Percentiles rank a stretch among this genome's conserved stretches.
Conservation (phyloP, 2,888 invertebrate species). For the Opisthograptis luteolata region DNA sequence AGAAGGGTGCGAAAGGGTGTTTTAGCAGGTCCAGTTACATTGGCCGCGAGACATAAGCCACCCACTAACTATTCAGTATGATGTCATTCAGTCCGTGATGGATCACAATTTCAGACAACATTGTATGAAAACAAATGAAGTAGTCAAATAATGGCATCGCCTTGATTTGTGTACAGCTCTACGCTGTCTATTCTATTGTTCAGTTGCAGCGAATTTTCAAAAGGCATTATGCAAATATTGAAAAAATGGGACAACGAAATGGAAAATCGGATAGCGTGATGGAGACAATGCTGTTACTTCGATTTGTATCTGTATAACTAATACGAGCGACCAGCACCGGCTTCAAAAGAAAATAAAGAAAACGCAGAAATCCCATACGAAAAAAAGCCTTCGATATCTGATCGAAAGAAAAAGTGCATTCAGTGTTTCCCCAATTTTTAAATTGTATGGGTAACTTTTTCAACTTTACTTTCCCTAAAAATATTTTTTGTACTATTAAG, state of each 20-base stretch:
- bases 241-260: not conserved
- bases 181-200: conserved; percentile 20
- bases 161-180: conserved; percentile 42
- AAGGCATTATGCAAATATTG: conserved; percentile 11
- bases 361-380: too few species aligned
- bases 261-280: not conserved
- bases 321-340: too few species aligned
- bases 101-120: conserved; percentile 78
- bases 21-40: conserved; percentile 48
- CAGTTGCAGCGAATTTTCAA: conserved; percentile 9
- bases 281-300: not conserved
- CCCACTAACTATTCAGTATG: conserved; percentile 73
- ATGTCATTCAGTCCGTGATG: conserved; percentile 77
- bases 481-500: too few species aligned
- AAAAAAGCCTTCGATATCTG: too few species aligned
- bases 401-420: too few species aligned
- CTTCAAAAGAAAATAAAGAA: too few species aligned
- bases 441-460: too few species aligned
- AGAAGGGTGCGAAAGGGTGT: conserved; percentile 50
- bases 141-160: conserved; percentile 56
- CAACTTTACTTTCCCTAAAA: too few species aligned
- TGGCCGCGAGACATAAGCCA: conserved; percentile 65
- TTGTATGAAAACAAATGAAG: conserved; percentile 75
- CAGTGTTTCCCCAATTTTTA: too few species aligned
- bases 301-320: too few species aligned